phyloP scores from a whole-genome alignment of 2,797 vertebrate species.

The Mus caroli region DNA sequence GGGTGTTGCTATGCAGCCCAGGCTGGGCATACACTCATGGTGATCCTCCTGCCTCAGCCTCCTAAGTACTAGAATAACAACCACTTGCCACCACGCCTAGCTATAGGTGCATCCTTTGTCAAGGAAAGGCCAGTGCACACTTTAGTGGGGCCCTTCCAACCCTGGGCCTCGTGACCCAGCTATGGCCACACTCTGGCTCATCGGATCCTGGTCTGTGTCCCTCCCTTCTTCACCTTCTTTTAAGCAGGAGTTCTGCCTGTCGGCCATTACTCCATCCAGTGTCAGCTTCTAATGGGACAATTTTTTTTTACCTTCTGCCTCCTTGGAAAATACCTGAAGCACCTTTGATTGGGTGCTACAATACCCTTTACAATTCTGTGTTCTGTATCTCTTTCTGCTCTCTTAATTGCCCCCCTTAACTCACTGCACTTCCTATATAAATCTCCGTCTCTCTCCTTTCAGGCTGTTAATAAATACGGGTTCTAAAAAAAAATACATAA shows the following conservation, averaged over 20 bases:
- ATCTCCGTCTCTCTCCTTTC: slow-evolving; percentile 83
- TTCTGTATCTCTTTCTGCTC: slow-evolving; percentile 86
- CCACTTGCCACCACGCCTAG: background rate
- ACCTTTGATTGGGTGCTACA: slow-evolving; percentile 88
- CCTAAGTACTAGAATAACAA: background rate
- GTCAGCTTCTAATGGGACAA: slow-evolving; percentile 87
- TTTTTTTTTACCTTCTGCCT: slow-evolving; percentile 89
- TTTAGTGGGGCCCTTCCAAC: too few species aligned
- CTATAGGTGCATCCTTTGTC: background rate
- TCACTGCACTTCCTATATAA: slow-evolving; percentile 81
- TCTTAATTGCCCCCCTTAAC: slow-evolving; percentile 89
- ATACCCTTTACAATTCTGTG: slow-evolving; percentile 86
- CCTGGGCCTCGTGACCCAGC: background rate
- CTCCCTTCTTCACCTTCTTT: slow-evolving; percentile 30
- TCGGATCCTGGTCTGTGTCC: background rate
- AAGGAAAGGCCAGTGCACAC: background rate
- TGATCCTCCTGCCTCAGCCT: background rate
- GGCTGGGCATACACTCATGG: background rate
- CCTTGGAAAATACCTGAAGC: slow-evolving; percentile 86
- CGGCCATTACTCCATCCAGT: slow-evolving; percentile 83
- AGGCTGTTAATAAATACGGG: slow-evolving; percentile 87
- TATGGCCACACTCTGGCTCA: background rate
- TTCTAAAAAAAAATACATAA: slow-evolving; percentile 86
- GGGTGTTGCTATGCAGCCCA: background rate
- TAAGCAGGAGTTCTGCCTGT: slow-evolving; percentile 83